Evolutionary conservation across 2,797 vertebrate genomes (phyloP).

Genomic region (Anniella stebbinsi): DNA sequence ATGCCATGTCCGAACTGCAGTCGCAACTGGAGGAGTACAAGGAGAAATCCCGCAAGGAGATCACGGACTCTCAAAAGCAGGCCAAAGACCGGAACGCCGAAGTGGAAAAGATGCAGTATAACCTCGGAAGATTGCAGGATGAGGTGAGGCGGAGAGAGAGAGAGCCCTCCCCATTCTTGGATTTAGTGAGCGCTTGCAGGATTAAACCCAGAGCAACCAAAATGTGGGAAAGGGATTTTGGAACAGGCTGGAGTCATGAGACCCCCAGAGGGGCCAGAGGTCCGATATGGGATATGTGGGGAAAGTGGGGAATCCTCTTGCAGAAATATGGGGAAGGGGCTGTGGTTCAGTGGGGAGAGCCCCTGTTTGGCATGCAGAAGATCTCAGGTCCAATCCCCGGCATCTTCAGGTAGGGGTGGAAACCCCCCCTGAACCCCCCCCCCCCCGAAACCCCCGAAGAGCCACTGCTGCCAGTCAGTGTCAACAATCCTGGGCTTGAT

Average conservation of each 20-base stretch:
- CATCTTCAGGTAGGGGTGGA: too few relatives aligned
- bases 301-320: background rate
- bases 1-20: conserved; percentile 81
- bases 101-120: conserved; percentile 83
- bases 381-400: too few relatives aligned
- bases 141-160: conserved; percentile 78
- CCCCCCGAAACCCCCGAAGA: too few relatives aligned
- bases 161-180: background rate
- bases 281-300: too few relatives aligned
- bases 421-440: too few relatives aligned
- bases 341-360: too few relatives aligned
- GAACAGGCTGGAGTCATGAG: background rate
- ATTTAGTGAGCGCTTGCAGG: background rate
- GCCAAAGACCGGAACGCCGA: conserved; percentile 86
- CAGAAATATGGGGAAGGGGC: background rate
- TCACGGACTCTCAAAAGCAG: conserved; percentile 88
- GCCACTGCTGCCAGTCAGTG: too few relatives aligned
- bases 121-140: conserved; percentile 86
- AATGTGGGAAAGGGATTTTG: background rate
- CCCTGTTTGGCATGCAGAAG: too few relatives aligned
- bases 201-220: background rate
- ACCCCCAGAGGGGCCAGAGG: too few relatives aligned
- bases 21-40: conserved; percentile 91
- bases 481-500: too few relatives aligned
- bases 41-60: conserved; percentile 88